These are phyloP conservation scores for Myotis lucifugus DNA, from an alignment of 2,113 vertebrate species.

Conservation along the genomic window DNA sequence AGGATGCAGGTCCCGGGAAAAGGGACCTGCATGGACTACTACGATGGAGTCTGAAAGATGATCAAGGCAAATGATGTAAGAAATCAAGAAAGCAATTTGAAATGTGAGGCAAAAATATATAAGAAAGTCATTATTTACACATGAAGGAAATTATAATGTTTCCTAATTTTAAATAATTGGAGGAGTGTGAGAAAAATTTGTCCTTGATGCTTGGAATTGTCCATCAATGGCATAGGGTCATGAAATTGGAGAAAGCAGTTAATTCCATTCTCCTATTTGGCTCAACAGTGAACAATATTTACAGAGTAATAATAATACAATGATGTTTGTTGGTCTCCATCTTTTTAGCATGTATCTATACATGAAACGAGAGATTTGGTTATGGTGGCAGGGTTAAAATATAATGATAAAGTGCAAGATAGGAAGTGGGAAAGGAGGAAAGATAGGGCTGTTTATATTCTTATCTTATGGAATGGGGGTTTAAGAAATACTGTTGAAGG, in stretches of 20 bases:
- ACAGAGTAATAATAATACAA: not conserved
- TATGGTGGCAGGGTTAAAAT: not conserved
- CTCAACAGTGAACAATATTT: not conserved
- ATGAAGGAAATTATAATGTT: slow-evolving; percentile 4
- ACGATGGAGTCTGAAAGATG: not conserved
- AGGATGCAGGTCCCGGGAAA: not conserved
- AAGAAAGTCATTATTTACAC: slow-evolving; percentile 12
- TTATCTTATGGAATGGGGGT: not conserved
- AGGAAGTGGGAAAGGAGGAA: not conserved
- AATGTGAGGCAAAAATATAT: not conserved
- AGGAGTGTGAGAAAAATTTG: not conserved
- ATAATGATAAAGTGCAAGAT: not conserved
- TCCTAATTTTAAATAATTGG: not conserved
- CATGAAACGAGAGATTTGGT: not conserved
- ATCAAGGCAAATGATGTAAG: not conserved
- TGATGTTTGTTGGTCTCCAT: not conserved
- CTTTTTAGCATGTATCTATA: not conserved
- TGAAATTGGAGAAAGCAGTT: not conserved
- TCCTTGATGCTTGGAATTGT: not conserved
- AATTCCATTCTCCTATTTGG: not conserved
- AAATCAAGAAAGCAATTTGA: not conserved
- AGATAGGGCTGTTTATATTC: not conserved
- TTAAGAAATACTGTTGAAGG: not conserved
- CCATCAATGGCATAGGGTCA: not conserved
- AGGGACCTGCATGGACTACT: no score